phyloP scores from a whole-genome alignment of 2,113 vertebrate genomes.

The Istiophorus platypterus region DNA sequence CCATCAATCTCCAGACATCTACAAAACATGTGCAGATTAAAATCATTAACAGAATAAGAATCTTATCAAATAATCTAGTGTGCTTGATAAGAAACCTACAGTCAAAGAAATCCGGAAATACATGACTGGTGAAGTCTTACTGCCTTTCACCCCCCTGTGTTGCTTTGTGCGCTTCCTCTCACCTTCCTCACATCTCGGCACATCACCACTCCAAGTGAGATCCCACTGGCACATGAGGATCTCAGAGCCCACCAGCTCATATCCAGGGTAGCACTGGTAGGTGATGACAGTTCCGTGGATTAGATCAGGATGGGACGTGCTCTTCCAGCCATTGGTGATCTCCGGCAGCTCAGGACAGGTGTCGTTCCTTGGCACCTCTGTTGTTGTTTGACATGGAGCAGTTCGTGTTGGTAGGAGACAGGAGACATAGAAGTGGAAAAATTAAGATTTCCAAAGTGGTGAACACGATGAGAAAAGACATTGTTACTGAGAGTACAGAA shows the following conservation, averaged over 20 bases:
- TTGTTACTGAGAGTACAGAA: not conserved
- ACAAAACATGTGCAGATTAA: not conserved
- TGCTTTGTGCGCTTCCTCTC: constrained; percentile 60
- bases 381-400: not conserved
- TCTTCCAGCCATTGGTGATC: constrained; percentile 97
- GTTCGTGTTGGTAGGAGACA: not conserved
- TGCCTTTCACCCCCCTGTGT: not conserved
- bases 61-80: not conserved
- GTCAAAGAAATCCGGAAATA: not conserved
- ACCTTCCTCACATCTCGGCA: constrained; percentile 94
- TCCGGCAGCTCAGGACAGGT: constrained; percentile 96
- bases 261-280: constrained; percentile 98
- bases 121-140: not conserved
- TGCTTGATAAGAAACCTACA: not conserved
- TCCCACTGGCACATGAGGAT: constrained; percentile 99
- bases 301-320: constrained; percentile 93
- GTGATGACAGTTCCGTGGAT: constrained; percentile 95
- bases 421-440: not conserved
- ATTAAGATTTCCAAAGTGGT: not conserved
- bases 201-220: constrained; percentile 94
- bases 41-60: not conserved
- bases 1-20: not conserved
- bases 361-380: constrained; percentile 97
- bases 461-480: not conserved
- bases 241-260: constrained; percentile 89